These are phyloP conservation scores for Zeus faber DNA, from an alignment of 2,113 vertebrate genomes.

Conservation along the genomic window DNA sequence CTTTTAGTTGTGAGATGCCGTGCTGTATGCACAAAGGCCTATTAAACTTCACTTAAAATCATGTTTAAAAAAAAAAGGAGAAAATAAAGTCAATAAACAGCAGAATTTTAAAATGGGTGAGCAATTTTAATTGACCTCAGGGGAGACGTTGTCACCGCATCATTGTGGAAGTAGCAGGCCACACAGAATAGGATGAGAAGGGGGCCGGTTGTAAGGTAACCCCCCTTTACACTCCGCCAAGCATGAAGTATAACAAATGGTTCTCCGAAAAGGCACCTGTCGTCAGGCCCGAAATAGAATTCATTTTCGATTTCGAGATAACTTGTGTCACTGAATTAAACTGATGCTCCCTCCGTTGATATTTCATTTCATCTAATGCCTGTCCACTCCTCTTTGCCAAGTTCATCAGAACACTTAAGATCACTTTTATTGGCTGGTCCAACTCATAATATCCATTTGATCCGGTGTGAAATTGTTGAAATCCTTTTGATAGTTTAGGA, in stretches of 20 bases:
- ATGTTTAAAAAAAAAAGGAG: not conserved
- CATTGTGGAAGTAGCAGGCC: no score
- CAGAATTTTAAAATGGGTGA: no score
- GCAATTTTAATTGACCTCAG: not conserved
- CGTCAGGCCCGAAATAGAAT: conserved; percentile 7
- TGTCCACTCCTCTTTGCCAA: conserved; percentile 48
- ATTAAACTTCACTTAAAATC: not conserved
- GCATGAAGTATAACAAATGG: not conserved
- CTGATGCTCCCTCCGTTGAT: no score
- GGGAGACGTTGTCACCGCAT: not conserved
- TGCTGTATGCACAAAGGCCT: no score
- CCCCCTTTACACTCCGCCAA: not conserved
- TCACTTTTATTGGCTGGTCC: conserved; percentile 18
- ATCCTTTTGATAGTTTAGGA: no score
- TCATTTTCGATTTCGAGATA: no score
- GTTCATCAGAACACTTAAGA: conserved; percentile 35
- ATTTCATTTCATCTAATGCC: no score
- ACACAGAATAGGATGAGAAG: not conserved
- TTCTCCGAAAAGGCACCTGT: not conserved
- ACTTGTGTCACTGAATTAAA: no score
- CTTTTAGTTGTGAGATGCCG: no score
- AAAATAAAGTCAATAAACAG: not conserved
- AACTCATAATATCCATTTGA: conserved; percentile 34
- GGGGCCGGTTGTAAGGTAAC: not conserved
- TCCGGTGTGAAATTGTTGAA: conserved; percentile 30